Evolutionary conservation across 2,888 invertebrate species (phyloP).

Genomic region (Perdita meconis): DNA sequence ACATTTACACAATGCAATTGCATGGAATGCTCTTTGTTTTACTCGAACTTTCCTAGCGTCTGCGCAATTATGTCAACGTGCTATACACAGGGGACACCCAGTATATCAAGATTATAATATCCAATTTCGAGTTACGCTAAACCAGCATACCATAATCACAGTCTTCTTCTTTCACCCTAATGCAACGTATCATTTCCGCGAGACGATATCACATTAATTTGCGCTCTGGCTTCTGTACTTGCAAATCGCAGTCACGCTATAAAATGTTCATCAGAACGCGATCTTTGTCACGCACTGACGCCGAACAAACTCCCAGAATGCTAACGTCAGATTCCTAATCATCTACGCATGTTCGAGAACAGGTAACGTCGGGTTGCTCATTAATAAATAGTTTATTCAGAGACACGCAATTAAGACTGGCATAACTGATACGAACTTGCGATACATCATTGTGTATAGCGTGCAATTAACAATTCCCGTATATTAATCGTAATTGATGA

Average conservation of each 20-base stretch:
- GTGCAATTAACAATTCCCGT: slow-evolving; percentile 48
- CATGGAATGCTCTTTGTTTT: no score
- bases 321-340: background rate
- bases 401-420: slow-evolving; percentile 45
- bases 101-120: background rate
- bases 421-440: slow-evolving; percentile 20
- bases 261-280: background rate
- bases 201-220: background rate
- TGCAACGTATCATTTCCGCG: background rate
- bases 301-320: background rate
- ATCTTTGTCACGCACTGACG: background rate
- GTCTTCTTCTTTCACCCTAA: background rate
- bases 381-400: slow-evolving; percentile 12
- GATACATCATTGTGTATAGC: slow-evolving; percentile 27
- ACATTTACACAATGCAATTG: no score
- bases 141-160: background rate
- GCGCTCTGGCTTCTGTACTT: background rate
- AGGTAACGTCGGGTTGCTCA: background rate
- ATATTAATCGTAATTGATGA: slow-evolving; percentile 15
- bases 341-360: background rate
- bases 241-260: background rate
- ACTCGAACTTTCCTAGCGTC: no score
- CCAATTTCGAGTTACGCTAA: background rate
- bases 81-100: background rate
- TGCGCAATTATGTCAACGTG: no score